Evolutionary conservation across 1,140 invertebrate genomes (phyloP), one percentile per base, ranked within the genome.

Genomic region (Luehdorfia chinensis): DNA sequence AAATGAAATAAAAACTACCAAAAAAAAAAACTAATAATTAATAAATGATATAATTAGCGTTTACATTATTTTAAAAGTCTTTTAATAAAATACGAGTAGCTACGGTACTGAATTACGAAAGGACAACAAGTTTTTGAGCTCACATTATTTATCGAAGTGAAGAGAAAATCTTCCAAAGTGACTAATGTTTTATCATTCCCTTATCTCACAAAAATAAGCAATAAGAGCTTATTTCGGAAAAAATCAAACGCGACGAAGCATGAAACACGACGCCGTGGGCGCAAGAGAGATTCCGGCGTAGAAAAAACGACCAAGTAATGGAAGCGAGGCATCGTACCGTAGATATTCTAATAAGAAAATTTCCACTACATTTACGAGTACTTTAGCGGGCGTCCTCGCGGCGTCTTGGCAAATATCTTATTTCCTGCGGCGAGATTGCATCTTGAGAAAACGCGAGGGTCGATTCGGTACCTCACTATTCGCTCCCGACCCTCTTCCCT

Each of bases 331-430:
- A 84, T 75, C 79, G 77, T 79, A 80, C 65, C 81, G 79, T 81
- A 78, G 83, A 81, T 80, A 85, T 84, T 84, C 76, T 86, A 86
- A 86, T 86, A 83, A 84, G 83, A 86, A 86, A 86, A 86, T 86
- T 86, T 86, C 83, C 83, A 86, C 72, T 86, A 86, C 79, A 81
- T 86, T 86, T 86, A n/a, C n/a, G n/a, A n/a, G n/a, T n/a, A 86
- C 83, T 79, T 79, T 79, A 74, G 72, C 75, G 77, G 77, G 76
- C 71, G 74, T 71, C 75, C 74, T 78, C 77, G 75, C 75, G 71
- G 83, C 83, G 83, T 84, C 83, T 86, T 81, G 65, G 80, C 76
- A 86, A 86, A 86, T 86, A 84, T 84, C 83, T 84, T 84, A 86
- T 86, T 86, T 86, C 83, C 83, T 86, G 76, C 61, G 76, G 78